These are phyloP conservation scores for Lycophotia porphyrea DNA, from an alignment of 2,888 invertebrate species.

Conservation along the genomic window DNA sequence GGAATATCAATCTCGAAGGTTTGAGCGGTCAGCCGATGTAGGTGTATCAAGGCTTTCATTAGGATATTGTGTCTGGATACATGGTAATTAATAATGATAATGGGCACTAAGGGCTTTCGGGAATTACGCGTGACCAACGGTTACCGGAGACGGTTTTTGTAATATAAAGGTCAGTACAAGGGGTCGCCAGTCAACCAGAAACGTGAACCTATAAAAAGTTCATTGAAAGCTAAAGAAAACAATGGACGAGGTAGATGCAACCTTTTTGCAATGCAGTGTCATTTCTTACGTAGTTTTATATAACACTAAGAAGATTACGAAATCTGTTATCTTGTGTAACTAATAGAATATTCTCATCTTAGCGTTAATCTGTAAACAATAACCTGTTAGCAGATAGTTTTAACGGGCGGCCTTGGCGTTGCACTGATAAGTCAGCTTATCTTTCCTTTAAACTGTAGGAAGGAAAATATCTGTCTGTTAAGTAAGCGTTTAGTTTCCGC, in stretches of 20 bases:
- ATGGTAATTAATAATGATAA: constrained; percentile 2
- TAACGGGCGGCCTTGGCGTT: constrained; percentile 33
- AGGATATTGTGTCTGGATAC: background rate
- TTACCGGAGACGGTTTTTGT: constrained; percentile 3
- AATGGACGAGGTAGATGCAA: constrained; percentile 19
- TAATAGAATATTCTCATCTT: constrained; percentile 33
- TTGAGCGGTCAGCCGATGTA: background rate
- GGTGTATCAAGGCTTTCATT: background rate
- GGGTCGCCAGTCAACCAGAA: constrained; percentile 48
- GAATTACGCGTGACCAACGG: constrained; percentile 17
- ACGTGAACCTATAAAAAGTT: constrained; percentile 34
- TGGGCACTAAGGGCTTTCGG: background rate
- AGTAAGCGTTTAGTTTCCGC: background rate
- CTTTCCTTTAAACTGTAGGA: constrained; percentile 36
- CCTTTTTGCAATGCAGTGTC: constrained; percentile 16
- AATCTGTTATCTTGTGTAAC: constrained; percentile 41
- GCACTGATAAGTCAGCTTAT: constrained; percentile 41
- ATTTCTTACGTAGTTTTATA: constrained; percentile 25
- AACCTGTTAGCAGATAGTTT: constrained; percentile 34
- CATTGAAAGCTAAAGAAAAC: constrained; percentile 26
- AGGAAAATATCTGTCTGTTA: constrained; percentile 22
- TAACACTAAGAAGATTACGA: constrained; percentile 30
- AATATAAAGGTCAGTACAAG: constrained; percentile 13
- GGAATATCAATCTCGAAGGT: background rate
- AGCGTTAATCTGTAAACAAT: constrained; percentile 47